Conservation (phyloP, 1,140 invertebrate genomes). For the Pissodes strobi region DNA sequence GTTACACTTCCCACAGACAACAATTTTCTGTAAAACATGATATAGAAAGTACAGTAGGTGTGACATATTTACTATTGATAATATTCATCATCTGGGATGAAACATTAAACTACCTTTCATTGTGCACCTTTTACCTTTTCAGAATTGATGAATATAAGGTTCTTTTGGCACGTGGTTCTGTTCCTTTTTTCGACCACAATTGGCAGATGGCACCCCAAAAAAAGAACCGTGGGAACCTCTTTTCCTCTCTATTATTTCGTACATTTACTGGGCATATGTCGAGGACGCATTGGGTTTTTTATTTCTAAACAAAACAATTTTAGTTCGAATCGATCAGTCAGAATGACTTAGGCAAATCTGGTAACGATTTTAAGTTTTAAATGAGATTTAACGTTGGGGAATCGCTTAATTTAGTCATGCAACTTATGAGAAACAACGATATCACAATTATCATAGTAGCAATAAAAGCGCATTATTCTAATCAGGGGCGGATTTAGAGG, state of each 20-base stretch:
- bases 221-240: constrained; percentile 34
- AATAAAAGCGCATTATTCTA: no score
- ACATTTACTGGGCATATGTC: constrained; percentile 24
- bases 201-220: constrained; percentile 31
- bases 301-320: constrained; percentile 26
- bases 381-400: constrained; percentile 7
- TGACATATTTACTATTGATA: constrained; percentile 27
- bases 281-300: constrained; percentile 22
- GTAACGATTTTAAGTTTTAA: constrained; percentile 21
- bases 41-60: constrained; percentile 34
- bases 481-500: no score
- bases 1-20: constrained; percentile 37
- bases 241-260: constrained; percentile 31
- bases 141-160: constrained; percentile 27
- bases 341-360: constrained; percentile 21
- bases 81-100: constrained; percentile 28
- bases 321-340: constrained; percentile 22
- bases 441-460: no score
- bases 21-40: constrained; percentile 27
- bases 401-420: constrained; percentile 17
- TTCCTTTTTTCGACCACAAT: constrained; percentile 28
- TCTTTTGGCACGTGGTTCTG: constrained; percentile 35
- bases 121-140: constrained; percentile 24
- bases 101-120: constrained; percentile 24
- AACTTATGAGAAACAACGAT: no score